Base-by-base conservation (phyloP, 2,113 vertebrate genomes). In the Cavia porcellus region DNA sequence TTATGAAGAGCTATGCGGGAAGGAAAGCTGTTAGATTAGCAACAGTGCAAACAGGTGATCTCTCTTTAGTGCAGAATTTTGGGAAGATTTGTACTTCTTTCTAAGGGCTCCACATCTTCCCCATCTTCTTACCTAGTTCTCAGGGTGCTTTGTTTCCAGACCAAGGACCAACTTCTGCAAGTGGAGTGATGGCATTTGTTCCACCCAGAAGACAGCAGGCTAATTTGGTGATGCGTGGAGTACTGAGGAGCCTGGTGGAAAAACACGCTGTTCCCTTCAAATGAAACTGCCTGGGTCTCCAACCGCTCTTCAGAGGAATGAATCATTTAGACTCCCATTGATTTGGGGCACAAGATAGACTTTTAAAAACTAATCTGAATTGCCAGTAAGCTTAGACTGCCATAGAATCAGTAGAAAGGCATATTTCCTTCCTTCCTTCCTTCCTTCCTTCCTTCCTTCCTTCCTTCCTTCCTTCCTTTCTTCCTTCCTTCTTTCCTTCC, bases 211-310 rank as follows among this genome's bases (percentile, higher is more conserved):
- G 61, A 17, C 74, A 95, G n/a, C 15, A 57, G 64, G 50, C 24
- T 66, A 85, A 82, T 55, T 72, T 24, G 32, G 17, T 47, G 64
- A 96, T 80, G 38, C 70, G 5, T 10, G 57, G 55, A 19, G 68
- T n/a, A 74, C 22, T 22, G 20, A 42, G 59, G 30, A 95, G 81
- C 1, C 32, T 42, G 57, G 6, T 81, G 55, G 62, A 75, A 92
- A 95, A 94, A 88, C 57, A 95, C 24, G 82, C 15, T 89, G 82
- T 57, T 96, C 25, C 10, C 47, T 75, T 94, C 61, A 82, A 93
- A 72, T 10, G 19, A 82, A 86, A 28, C 13, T 8, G 30, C 85
- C 42, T 75, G 25, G 30, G 14, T 85, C 50, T 50, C 45, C 57
- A 93, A n/a, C 52, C 68, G 30, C 86, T 80, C 47, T 83, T 80